These are phyloP conservation scores for Piprites chloris DNA, from an alignment of 2,113 vertebrate genomes.

Conservation along the genomic window DNA sequence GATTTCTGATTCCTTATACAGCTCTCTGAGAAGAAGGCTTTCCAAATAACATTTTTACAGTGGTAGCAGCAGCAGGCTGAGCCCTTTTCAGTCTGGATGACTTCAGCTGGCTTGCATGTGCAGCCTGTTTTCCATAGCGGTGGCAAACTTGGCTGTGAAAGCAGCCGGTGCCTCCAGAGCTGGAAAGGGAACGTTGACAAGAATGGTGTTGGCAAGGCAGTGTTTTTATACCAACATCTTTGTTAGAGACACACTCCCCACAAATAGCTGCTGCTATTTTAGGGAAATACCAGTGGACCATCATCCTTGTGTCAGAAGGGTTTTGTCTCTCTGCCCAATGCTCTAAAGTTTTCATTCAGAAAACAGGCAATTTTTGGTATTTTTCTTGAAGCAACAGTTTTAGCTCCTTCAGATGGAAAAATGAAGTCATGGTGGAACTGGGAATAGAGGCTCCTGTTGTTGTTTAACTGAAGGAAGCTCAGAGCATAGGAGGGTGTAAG, in stretches of 20 bases:
- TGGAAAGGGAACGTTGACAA: constrained; percentile 24
- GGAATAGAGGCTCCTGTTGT: neutral
- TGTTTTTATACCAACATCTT: neutral
- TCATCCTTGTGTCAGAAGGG: neutral
- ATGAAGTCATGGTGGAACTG: neutral
- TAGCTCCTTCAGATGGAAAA: constrained; percentile 38
- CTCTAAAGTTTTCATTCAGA: constrained; percentile 10
- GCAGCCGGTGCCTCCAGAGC: constrained; percentile 54
- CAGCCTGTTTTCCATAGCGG: constrained; percentile 63
- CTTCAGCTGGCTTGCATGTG: constrained; percentile 66
- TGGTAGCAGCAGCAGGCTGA: constrained; percentile 13
- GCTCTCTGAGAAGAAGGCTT: constrained; percentile 25
- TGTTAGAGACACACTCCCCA: neutral
- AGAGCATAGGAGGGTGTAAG: neutral
- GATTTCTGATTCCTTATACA: constrained; percentile 43
- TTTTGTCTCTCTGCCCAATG: neutral
- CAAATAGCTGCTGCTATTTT: constrained; percentile 37
- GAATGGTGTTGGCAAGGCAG: constrained; percentile 49
- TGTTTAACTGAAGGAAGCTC: neutral
- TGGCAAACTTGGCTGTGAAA: constrained; percentile 77
- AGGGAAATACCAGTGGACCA: neutral
- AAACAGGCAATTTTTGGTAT: neutral
- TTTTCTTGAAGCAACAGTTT: constrained; percentile 5
- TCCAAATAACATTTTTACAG: constrained; percentile 55
- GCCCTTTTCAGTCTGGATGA: constrained; percentile 35